These are phyloP conservation scores for Drosophila ambigua DNA, from an alignment of 1,140 invertebrate species.

Conservation along the genomic window DNA sequence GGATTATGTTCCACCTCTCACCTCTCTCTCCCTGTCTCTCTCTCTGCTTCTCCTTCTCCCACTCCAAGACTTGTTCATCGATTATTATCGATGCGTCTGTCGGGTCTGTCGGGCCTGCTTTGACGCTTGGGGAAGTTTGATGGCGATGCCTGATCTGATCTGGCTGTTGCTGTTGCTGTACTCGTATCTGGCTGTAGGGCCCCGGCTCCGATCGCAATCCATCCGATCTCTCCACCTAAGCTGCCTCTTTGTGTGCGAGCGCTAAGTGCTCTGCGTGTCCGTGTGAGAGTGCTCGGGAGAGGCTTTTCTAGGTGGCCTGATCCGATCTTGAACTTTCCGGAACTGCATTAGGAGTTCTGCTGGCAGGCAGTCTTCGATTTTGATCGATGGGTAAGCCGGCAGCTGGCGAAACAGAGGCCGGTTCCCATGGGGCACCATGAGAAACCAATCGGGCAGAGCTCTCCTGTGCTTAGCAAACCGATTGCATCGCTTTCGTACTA, in stretches of 20 bases:
- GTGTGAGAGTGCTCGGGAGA: conserved; percentile 17
- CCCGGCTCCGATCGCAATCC: conserved; percentile 40
- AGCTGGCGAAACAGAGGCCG: conserved; percentile 24
- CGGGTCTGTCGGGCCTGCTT: conserved; percentile 48
- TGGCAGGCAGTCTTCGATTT: conserved; percentile 38
- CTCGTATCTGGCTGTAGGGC: conserved; percentile 41
- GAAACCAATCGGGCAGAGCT: background rate
- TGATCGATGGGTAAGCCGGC: conserved; percentile 43
- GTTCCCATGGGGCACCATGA: conserved; percentile 33
- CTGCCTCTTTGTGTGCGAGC: conserved; percentile 16
- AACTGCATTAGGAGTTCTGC: conserved; percentile 51
- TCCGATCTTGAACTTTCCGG: conserved; percentile 45
- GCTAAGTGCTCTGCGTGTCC: conserved; percentile 23
- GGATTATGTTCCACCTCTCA: conserved; percentile 57
- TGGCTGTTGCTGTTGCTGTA: background rate
- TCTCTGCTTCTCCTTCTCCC: conserved; percentile 6
- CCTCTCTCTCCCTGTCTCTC: conserved; percentile 6
- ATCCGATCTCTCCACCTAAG: conserved; percentile 40
- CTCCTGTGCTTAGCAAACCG: no score
- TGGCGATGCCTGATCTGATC: conserved; percentile 26
- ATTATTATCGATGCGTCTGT: conserved; percentile 66
- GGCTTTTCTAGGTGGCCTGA: conserved; percentile 60
- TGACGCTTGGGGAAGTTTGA: conserved; percentile 24
- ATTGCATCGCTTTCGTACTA: no score
- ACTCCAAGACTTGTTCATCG: conserved; percentile 68